phyloP scores from a whole-genome alignment of 2,888 invertebrate genomes.

The Panorpa germanica region DNA sequence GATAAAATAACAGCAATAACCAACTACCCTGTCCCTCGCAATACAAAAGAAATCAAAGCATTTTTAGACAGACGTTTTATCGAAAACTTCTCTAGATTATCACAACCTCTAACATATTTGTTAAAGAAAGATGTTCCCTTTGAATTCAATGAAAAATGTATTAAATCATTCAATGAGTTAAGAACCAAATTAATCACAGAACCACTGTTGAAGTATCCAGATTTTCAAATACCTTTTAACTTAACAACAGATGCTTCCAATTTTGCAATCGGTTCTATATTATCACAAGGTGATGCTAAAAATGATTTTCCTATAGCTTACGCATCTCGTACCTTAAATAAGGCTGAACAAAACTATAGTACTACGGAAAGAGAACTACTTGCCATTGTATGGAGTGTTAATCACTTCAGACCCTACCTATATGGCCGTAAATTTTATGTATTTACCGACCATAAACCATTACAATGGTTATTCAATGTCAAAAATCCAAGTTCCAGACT shows the following conservation, averaged over 20 bases:
- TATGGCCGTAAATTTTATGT: slow-evolving; percentile 12
- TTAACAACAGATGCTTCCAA: no score
- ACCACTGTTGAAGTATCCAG: no score
- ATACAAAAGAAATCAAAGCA: slow-evolving; percentile 13
- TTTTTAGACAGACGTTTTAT: slow-evolving; percentile 18
- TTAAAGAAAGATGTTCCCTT: slow-evolving; percentile 12
- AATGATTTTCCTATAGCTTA: slow-evolving; percentile 11
- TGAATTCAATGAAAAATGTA: slow-evolving; percentile 10
- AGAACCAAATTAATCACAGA: slow-evolving; percentile 12
- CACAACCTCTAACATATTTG: slow-evolving; percentile 14
- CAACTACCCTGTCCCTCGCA: slow-evolving; percentile 12
- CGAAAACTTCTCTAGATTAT: slow-evolving; percentile 13
- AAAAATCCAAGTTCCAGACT: slow-evolving; percentile 10
- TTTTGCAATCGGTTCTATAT: no score
- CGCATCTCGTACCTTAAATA: slow-evolving; percentile 9
- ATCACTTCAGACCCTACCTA: slow-evolving; percentile 13
- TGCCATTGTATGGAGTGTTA: slow-evolving; percentile 10
- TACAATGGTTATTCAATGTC: slow-evolving; percentile 9
- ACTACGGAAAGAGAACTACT: slow-evolving; percentile 12
- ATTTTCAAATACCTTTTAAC: no score
- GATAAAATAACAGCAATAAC: slow-evolving; percentile 12
- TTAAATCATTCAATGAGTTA: slow-evolving; percentile 8
- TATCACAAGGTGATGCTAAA: no score
- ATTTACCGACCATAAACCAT: slow-evolving; percentile 11
- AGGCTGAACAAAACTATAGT: slow-evolving; percentile 8